phyloP scores from a whole-genome alignment of 1,140 invertebrate genomes.

The Panonychus citri region DNA sequence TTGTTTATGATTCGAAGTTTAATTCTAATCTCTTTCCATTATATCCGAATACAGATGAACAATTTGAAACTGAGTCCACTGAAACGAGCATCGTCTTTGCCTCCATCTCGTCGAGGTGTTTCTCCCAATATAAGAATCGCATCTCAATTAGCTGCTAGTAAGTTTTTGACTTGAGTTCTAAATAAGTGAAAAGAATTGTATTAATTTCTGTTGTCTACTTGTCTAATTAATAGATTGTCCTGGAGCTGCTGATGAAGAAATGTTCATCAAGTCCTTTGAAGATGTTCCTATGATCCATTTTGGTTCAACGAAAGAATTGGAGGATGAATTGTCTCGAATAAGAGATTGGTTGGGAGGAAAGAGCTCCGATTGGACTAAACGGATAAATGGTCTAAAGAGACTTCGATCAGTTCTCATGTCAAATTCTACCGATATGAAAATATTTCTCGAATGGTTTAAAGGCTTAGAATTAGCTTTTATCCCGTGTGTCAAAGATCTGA shows the following conservation, averaged over 20 bases:
- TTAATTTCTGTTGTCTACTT: too few relatives aligned
- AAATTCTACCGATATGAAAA: slow-evolving; percentile 50
- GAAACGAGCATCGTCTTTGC: too few relatives aligned
- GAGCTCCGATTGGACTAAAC: slow-evolving; percentile 66
- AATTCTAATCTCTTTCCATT: too few relatives aligned
- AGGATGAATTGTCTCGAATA: slow-evolving; percentile 52
- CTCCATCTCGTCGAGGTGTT: too few relatives aligned
- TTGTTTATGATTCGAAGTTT: too few relatives aligned
- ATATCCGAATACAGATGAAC: too few relatives aligned
- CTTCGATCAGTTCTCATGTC: slow-evolving; percentile 49
- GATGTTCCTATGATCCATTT: slow-evolving; percentile 53
- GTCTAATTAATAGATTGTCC: too few relatives aligned
- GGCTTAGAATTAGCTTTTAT: slow-evolving; percentile 55
- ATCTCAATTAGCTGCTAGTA: too few relatives aligned
- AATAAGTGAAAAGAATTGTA: too few relatives aligned
- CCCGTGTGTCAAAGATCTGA: slow-evolving; percentile 60
- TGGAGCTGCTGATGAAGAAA: slow-evolving; percentile 48
- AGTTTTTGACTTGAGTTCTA: too few relatives aligned
- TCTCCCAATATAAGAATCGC: too few relatives aligned
- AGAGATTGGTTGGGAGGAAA: slow-evolving; percentile 49
- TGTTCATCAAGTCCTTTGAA: slow-evolving; percentile 62
- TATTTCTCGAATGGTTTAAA: slow-evolving; percentile 54
- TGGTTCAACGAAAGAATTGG: slow-evolving; percentile 56
- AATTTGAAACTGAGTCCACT: too few relatives aligned
- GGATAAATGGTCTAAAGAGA: slow-evolving; percentile 62